Base-by-base conservation (phyloP, 2,113 vertebrate species). In the Aspiorhynchus laticeps region DNA sequence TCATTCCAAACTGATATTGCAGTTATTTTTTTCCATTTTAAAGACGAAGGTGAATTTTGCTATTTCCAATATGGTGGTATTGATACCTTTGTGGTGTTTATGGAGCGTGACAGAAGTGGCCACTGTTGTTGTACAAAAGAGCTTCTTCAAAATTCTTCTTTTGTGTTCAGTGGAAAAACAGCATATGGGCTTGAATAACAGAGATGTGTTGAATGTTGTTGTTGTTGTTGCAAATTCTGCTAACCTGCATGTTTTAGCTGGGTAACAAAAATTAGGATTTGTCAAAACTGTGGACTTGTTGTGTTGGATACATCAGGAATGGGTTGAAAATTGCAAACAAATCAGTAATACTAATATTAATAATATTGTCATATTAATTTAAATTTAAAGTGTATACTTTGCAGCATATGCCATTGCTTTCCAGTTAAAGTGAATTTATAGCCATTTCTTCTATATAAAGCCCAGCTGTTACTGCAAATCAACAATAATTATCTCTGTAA, bases 121-220 rank as follows among this genome's bases (percentile, higher is more conserved):
- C 11, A 6, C 71, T 74, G 71, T 36, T 38, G 19, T 73, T 76
- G 24, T 75, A 75, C 73, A 75, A 75, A 43, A 75, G 41, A 46
- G 12, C 73, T 75, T 75, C 71, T 74, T 75, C 41, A 75, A 46
- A 76, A 76, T 76, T 76, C 41, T 46, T n/a, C 41, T 26, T 75
- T 76, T 76, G 41, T 76, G 38, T 48, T 76, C 38, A 46, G n/a
- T 76, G 74, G 41, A 76, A 76, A 76, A 76, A 76, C 41, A 48
- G 74, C 38, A 48, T 76, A 46, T 76, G 38, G 74, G 24, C 41
- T 46, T 48, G 41, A 76, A 17, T 28, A 11, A 17, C 41, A 48
- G 41, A 9, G n/a, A 46, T 24, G 14, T 48, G 14, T 48, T 28
- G 12, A 75, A 74, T 43, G 36, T 43, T n/a, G 19, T 71, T 38